Evolutionary conservation across 2,113 vertebrate genomes (phyloP), one percentile per base, ranked within the genome.

Genomic region (Cairina moschata): DNA sequence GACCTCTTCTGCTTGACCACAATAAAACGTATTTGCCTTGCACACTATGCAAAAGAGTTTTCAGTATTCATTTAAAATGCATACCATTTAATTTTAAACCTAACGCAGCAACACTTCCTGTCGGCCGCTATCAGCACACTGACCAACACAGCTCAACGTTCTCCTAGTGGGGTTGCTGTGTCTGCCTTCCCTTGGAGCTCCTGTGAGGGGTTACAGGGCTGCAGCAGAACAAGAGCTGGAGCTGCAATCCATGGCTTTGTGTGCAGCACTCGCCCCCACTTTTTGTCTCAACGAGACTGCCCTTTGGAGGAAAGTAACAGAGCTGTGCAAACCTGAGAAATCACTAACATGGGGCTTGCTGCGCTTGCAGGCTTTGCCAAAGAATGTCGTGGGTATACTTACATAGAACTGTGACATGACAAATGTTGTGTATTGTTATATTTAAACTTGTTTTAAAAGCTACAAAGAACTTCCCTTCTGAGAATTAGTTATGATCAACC

Each of bases 401-500:
- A 66, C 54, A 28, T 2, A 90, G 81, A 89, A 69, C 0, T 62
- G 25, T 36, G 78, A 38, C 17, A 2, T 40, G 56, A 75, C 93
- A 92, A 91, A 67, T 81, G 8, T 84, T 77, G 29, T 46, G 14
- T 62, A 78, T 54, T 71, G 55, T 92, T 91, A 88, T 72, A 92
- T 80, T 87, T 94, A 86, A 86, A 69, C 74, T 56, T 29, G 34
- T 40, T 91, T 71, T 68, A 71, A 77, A 86, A 96, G 34, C 67
- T 97, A 92, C 96, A 94, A 96, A 96, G 92, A 93, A 97, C 91
- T 98, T 97, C 96, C 94, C 91, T 98, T 98, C 98, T 97, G 94
- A 98, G 98, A 98, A 98, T 55, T 93, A 89, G 93, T 73, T 93
- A 68, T 42, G 89, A 93, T 97, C 92, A 97, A 97, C 96, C 96